Evolutionary conservation across 2,113 vertebrate genomes (phyloP).

Genomic region (Lagopus muta): DNA sequence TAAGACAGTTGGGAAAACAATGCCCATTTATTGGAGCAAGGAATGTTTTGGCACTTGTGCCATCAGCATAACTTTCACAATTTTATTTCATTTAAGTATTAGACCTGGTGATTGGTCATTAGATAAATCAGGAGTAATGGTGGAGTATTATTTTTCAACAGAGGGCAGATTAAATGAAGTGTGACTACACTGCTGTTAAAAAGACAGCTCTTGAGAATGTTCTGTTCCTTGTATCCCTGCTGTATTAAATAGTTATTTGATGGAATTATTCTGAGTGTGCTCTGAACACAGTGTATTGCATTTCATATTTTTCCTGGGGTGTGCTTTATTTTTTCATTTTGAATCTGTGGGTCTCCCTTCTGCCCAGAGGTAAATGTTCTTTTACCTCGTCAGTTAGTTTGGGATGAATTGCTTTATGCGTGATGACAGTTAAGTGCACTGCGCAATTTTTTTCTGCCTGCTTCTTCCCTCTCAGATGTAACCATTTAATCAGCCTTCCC

Average conservation of each 20-base stretch:
- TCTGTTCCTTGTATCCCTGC: not conserved
- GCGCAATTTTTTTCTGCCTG: not conserved
- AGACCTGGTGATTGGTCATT: not conserved
- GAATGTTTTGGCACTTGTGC: not conserved
- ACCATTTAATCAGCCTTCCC: not conserved
- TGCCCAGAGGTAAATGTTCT: conserved; percentile 29
- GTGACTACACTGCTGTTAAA: not conserved
- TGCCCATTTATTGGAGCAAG: not conserved
- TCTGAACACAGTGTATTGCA: not conserved
- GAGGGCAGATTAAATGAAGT: not conserved
- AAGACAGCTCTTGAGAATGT: not conserved
- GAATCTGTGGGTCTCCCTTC: not conserved
- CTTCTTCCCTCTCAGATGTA: not conserved
- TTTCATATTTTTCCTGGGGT: not conserved
- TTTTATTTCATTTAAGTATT: not conserved
- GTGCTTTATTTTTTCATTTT: not conserved
- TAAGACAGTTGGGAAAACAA: not conserved
- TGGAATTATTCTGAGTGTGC: not conserved
- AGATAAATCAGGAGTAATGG: not conserved
- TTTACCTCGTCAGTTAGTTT: conserved; percentile 31
- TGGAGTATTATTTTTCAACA: not conserved
- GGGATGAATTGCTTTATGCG: not conserved
- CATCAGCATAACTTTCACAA: not conserved
- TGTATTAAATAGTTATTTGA: not conserved
- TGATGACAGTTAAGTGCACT: not conserved